A percentile compares a stretch with the other conserved stretches of the same genome.
These are phyloP conservation scores for Ceyx margarethae DNA, from an alignment of 2,113 vertebrate species.

Conservation along the genomic window DNA sequence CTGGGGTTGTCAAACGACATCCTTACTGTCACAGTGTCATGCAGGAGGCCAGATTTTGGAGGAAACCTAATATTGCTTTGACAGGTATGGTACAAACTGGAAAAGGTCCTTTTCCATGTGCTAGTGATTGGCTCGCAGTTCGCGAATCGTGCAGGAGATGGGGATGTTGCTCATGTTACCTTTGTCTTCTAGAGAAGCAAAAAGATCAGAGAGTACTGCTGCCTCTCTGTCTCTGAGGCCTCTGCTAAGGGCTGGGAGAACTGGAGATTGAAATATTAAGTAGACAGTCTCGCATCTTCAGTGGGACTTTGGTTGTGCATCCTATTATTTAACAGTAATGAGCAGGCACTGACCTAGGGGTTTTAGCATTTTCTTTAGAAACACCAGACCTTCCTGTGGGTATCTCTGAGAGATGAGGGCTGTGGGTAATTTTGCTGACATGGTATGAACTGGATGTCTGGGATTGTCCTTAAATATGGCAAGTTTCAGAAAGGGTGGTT, in stretches of 20 bases:
- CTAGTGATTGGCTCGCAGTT: conserved; percentile 40
- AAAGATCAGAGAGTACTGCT: neutral
- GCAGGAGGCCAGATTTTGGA: neutral
- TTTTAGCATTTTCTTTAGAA: neutral
- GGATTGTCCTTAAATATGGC: neutral
- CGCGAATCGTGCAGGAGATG: conserved; percentile 51
- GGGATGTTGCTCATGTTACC: conserved; percentile 56
- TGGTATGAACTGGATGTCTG: neutral
- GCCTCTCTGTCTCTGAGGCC: neutral
- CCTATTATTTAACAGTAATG: neutral
- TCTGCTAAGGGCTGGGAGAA: neutral
- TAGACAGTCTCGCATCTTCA: neutral
- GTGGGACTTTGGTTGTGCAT: neutral
- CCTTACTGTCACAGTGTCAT: neutral
- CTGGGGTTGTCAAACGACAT: neutral
- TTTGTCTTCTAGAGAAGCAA: conserved; percentile 12
- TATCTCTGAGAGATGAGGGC: neutral
- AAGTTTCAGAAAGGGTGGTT: neutral
- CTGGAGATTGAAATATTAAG: rapidly evolving
- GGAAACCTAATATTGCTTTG: neutral
- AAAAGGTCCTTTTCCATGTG: neutral
- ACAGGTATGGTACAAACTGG: neutral
- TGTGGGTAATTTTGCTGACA: neutral
- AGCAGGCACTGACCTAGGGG: neutral
- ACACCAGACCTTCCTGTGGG: neutral